Base-by-base conservation (phyloP, 2,888 invertebrate species). In the Electrophaes corylata region DNA sequence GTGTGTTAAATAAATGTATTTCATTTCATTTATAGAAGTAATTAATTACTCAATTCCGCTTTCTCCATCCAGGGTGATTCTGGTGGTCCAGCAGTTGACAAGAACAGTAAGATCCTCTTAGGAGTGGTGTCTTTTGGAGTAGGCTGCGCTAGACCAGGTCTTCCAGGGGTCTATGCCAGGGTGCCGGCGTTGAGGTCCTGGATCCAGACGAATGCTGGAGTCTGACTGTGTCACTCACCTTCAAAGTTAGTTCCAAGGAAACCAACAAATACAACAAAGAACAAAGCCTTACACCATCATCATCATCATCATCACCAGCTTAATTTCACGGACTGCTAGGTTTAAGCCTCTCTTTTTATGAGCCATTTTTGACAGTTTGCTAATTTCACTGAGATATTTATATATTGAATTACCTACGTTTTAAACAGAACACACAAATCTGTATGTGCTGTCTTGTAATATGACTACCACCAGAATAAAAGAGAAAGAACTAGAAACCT, bases 141-240 rank as follows among this genome's bases (percentile, higher is more conserved):
- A 2, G 84, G 84, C 0, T 85, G 84, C 46, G 84, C 79, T 0
- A 72, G 77, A 5, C 71, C 79, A 0, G 70, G 69, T 0, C 64
- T 67, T 12, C 84, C 84, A 1, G 83, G 83, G 26, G 83, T 83
- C 0, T 84, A 84, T 54, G 70, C 78, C 10, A 76, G 72, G 31
- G 72, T 83, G 0, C 59, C 78, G 2, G 64, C 67, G 1, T 61
- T 79, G 8, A 64, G 75, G 5, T 11, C 20, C 5, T 83, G 78
- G 75, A 81, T 81, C 23, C 64, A 54, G 26, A 23, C 14, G 3
- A 68, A 64, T 12, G 63, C 77, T 10, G 68, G 71, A 10, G 63
- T 75, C 6, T 72, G 64, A 65, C 6, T 4, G 10, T 6, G 37
- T 19, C 12, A 10, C 6, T 14, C 4, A 6, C 6, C 14, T 35